Percentiles rank a stretch among this genome's conserved stretches.
phyloP scores from a whole-genome alignment of 2,888 invertebrate genomes.

The Pilophorus perplexus region DNA sequence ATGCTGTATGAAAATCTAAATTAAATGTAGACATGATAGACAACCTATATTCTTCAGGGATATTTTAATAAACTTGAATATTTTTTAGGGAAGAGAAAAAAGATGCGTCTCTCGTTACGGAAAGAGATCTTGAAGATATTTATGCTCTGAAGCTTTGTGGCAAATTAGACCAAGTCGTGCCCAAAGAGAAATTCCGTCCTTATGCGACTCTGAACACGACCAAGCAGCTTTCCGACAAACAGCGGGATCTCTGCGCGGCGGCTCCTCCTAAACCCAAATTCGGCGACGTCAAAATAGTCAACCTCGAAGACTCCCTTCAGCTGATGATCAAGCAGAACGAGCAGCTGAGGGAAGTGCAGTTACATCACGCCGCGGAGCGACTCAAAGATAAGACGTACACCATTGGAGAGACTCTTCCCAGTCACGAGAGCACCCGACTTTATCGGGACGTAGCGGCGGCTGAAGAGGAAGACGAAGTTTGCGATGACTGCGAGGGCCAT shows the following conservation, averaged over 20 bases:
- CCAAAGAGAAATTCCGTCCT: slow-evolving; percentile 56
- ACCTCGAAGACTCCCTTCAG: slow-evolving; percentile 59
- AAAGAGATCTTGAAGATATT: slow-evolving; percentile 51
- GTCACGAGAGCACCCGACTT: slow-evolving; percentile 23
- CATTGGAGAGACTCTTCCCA: slow-evolving; percentile 34
- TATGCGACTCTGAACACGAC: slow-evolving; percentile 54
- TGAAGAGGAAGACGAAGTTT: slow-evolving; percentile 38
- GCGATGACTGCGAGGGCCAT: slow-evolving; percentile 43
- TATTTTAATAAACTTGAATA: neutral
- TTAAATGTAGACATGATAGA: neutral
- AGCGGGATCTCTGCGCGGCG: slow-evolving; percentile 64
- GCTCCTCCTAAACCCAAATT: slow-evolving; percentile 61
- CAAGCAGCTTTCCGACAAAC: slow-evolving; percentile 55
- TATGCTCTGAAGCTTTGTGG: slow-evolving; percentile 59
- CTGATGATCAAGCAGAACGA: slow-evolving; percentile 57
- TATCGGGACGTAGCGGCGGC: slow-evolving; percentile 41
- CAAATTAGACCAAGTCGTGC: slow-evolving; percentile 55
- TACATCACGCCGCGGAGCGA: slow-evolving; percentile 60
- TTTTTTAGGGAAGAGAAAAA: slow-evolving; percentile 48
- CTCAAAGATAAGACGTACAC: slow-evolving; percentile 49
- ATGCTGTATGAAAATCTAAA: too few species aligned
- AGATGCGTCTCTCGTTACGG: slow-evolving; percentile 57
- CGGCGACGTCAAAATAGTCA: slow-evolving; percentile 57
- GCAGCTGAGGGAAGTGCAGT: slow-evolving; percentile 56
- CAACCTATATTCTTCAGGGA: neutral